Evolutionary conservation across 2,113 vertebrate species (phyloP).

Genomic region (Hoplias malabaricus): DNA sequence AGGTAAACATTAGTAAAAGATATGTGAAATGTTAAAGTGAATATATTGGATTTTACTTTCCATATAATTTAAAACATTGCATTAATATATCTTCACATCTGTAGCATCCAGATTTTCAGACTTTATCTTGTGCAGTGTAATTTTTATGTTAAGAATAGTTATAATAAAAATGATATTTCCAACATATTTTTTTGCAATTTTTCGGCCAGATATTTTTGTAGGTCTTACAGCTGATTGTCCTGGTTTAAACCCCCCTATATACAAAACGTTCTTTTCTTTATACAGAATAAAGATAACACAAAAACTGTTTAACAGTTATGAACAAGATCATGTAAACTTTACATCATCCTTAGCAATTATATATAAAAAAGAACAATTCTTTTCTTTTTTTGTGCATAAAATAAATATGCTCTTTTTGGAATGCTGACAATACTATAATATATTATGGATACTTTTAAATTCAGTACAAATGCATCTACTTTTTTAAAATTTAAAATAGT

Average conservation of each 20-base stretch:
- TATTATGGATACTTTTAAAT: slow-evolving; percentile 70
- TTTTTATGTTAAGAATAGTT: background rate
- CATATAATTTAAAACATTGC: background rate
- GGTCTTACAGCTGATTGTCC: slow-evolving; percentile 39
- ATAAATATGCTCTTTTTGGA: slow-evolving; percentile 75
- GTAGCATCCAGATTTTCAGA: background rate
- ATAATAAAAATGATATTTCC: background rate
- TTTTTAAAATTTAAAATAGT: slow-evolving; percentile 31
- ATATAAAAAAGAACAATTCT: slow-evolving; percentile 51
- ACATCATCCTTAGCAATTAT: slow-evolving; percentile 61
- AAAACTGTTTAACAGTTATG: slow-evolving; percentile 66
- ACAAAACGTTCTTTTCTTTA: slow-evolving; percentile 59
- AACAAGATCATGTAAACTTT: slow-evolving; percentile 63
- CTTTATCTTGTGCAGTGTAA: background rate
- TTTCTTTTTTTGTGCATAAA: slow-evolving; percentile 69
- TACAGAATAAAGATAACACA: slow-evolving; percentile 61
- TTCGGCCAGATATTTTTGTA: background rate
- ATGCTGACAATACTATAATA: slow-evolving; percentile 68
- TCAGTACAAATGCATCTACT: slow-evolving; percentile 69
- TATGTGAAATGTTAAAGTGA: background rate
- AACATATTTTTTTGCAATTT: slow-evolving; percentile 6
- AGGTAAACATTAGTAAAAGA: background rate
- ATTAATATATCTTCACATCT: background rate
- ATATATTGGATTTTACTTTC: background rate
- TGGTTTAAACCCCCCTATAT: slow-evolving; percentile 50